A percentile compares a stretch with the other conserved stretches of the same genome.
Evolutionary conservation across 2,797 vertebrate species (phyloP).

Genomic region (Macropodus opercularis): DNA sequence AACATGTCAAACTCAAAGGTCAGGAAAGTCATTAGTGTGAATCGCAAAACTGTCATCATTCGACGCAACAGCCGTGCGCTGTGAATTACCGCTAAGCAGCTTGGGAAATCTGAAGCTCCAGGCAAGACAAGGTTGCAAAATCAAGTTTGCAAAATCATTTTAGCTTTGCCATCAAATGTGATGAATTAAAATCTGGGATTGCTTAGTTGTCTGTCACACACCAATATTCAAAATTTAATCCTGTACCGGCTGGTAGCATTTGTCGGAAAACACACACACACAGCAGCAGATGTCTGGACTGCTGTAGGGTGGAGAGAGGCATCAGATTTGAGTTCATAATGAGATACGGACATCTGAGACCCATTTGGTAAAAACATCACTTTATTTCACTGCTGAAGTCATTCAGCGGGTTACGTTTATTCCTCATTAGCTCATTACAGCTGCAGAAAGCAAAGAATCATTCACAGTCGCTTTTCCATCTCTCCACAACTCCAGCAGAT

Average conservation of each 20-base stretch:
- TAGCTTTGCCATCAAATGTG: conserved; percentile 33
- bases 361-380: conserved; percentile 39
- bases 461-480: conserved; percentile 43
- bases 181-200: conserved; percentile 40
- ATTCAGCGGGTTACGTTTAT: conserved; percentile 52
- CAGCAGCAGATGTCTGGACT: conserved; percentile 52
- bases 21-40: conserved; percentile 14
- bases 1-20: conserved; percentile 18
- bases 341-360: conserved; percentile 49
- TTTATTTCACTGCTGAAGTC: conserved; percentile 40
- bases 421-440: conserved; percentile 52
- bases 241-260: conserved; percentile 35
- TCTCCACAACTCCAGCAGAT: conserved; percentile 53
- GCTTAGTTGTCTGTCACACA: conserved; percentile 46
- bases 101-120: conserved; percentile 35
- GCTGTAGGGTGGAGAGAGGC: conserved; percentile 23
- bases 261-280: conserved; percentile 3
- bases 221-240: conserved; percentile 23
- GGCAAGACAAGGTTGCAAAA: conserved; percentile 44
- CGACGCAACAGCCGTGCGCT: conserved; percentile 13
- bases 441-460: conserved; percentile 26
- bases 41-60: conserved; percentile 29
- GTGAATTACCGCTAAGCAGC: conserved; percentile 44
- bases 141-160: conserved; percentile 27
- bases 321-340: conserved; percentile 38